Percentiles rank a stretch among this genome's conserved stretches.
These are phyloP conservation scores for Lophius piscatorius DNA, from an alignment of 2,113 vertebrate genomes.

Conservation along the genomic window DNA sequence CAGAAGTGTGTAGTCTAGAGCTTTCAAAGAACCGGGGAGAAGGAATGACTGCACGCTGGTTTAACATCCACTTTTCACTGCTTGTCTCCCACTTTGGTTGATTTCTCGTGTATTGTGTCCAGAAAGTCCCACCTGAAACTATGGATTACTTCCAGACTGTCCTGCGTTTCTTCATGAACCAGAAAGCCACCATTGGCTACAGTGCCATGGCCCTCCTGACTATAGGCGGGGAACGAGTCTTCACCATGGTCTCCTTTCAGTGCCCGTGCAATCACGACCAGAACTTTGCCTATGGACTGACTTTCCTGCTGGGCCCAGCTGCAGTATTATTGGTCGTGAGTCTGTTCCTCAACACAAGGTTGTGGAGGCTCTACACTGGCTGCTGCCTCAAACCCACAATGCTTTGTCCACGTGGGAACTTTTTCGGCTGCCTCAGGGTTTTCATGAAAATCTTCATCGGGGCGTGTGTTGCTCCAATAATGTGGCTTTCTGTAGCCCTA, in stretches of 20 bases:
- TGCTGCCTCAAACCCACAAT: slow-evolving; percentile 84
- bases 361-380: slow-evolving; percentile 92
- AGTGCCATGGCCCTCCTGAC: slow-evolving; percentile 92
- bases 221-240: slow-evolving; percentile 87
- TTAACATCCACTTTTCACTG: not conserved
- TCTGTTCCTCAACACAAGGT: slow-evolving; percentile 83
- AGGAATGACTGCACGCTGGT: not conserved
- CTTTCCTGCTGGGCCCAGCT: slow-evolving; percentile 89
- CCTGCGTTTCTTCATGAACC: slow-evolving; percentile 84
- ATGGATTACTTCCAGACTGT: slow-evolving; percentile 89
- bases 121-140: not conserved
- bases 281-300: slow-evolving; percentile 86
- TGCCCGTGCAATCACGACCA: slow-evolving; percentile 88
- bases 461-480: slow-evolving; percentile 86
- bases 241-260: slow-evolving; percentile 91
- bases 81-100: not conserved
- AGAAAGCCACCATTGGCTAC: slow-evolving; percentile 90
- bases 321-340: slow-evolving; percentile 85
- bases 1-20: no score
- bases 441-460: slow-evolving; percentile 56
- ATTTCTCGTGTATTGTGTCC: not conserved
- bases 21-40: slow-evolving; percentile 23
- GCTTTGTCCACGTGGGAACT: slow-evolving; percentile 75
- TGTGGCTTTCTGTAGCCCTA: slow-evolving; percentile 94
- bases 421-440: slow-evolving; percentile 54